Evolutionary conservation across 1,140 invertebrate species (phyloP).

Genomic region (Ceratosolen fusciceps): DNA sequence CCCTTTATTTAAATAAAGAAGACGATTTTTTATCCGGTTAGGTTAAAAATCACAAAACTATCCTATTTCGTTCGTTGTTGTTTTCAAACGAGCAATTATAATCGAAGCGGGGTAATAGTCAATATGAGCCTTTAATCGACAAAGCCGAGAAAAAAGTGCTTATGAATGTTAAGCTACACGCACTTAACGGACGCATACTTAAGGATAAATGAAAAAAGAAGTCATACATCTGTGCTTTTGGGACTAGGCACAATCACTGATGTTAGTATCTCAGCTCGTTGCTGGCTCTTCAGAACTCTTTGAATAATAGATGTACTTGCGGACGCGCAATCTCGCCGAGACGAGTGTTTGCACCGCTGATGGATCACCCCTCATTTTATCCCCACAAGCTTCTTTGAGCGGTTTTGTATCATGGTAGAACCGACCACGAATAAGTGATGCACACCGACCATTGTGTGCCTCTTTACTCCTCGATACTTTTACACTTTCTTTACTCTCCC

Average conservation of each 20-base stretch:
- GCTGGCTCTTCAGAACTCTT: conserved; percentile 53
- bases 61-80: too few species aligned
- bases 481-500: background rate
- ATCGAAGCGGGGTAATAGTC: background rate
- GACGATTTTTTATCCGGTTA: too few species aligned
- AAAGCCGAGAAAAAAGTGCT: background rate
- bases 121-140: background rate
- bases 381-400: conserved; percentile 47
- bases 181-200: background rate
- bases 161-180: background rate
- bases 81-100: background rate
- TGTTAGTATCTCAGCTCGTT: background rate
- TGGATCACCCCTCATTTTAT: conserved; percentile 55
- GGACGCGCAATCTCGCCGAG: conserved; percentile 67
- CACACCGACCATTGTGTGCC: conserved; percentile 51
- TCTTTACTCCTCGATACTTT: background rate
- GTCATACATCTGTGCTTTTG: background rate
- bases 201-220: background rate
- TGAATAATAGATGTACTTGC: conserved; percentile 71
- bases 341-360: conserved; percentile 69
- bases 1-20: too few species aligned
- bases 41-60: too few species aligned
- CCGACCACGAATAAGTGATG: conserved; percentile 70
- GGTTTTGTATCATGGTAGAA: conserved; percentile 43
- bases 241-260: background rate